Conservation (phyloP, 1,140 invertebrate species). For the Propsilocerus akamusi region DNA sequence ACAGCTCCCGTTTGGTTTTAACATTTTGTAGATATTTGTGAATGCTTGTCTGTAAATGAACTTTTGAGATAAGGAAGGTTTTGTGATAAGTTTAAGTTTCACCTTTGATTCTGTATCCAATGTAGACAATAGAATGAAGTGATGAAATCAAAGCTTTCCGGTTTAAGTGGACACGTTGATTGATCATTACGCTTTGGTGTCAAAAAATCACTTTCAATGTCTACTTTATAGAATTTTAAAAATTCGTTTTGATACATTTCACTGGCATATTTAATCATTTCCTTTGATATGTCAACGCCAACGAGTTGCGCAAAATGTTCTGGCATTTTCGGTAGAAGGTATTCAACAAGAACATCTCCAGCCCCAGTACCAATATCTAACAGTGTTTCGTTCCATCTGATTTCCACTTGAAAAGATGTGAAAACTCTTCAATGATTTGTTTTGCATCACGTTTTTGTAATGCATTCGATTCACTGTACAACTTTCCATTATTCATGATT, state of each 20-base stretch:
- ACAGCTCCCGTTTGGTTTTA: constrained; percentile 43
- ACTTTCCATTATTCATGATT: constrained; percentile 38
- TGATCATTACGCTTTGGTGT: constrained; percentile 17
- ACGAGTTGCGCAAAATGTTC: constrained; percentile 25
- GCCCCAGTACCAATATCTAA: constrained; percentile 67
- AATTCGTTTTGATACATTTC: constrained; percentile 26
- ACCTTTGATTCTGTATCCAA: constrained; percentile 59
- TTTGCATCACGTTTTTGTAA: constrained; percentile 46
- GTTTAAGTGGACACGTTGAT: neutral
- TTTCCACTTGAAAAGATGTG: constrained; percentile 34
- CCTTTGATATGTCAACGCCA: constrained; percentile 46
- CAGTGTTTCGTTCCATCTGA: constrained; percentile 30
- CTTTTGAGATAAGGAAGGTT: constrained; percentile 1
- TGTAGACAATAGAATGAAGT: constrained; percentile 70
- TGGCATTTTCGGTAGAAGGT: constrained; percentile 46
- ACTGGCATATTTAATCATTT: constrained; percentile 49
- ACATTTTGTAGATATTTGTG: constrained; percentile 40
- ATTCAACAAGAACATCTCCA: constrained; percentile 45
- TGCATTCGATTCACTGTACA: constrained; percentile 40
- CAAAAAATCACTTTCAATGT: constrained; percentile 37
- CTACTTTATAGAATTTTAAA: constrained; percentile 39
- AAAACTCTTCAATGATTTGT: constrained; percentile 43
- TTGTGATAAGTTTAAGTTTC: constrained; percentile 19
- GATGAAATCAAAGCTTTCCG: constrained; percentile 42
- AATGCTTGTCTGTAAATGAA: constrained; percentile 32